A percentile compares a stretch with the other conserved stretches of the same genome.
These are phyloP conservation scores for Lampris megalopsis DNA, from an alignment of 2,113 vertebrate genomes.

Conservation along the genomic window DNA sequence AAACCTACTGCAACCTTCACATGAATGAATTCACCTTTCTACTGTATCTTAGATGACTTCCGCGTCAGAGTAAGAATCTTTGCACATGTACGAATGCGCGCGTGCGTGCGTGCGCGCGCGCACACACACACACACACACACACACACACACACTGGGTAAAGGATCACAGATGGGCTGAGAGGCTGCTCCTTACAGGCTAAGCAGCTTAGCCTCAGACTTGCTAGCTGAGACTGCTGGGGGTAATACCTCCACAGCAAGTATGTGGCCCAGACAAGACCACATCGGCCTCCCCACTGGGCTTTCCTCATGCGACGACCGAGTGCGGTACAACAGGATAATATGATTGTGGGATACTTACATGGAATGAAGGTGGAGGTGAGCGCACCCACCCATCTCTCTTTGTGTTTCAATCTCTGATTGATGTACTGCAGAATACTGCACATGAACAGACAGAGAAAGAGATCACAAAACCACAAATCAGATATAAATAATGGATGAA, in stretches of 20 bases:
- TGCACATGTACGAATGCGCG: too few species aligned
- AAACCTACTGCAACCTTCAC: too few species aligned
- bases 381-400: conserved; percentile 91
- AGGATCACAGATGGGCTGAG: conserved; percentile 51
- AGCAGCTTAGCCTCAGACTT: conserved; percentile 59
- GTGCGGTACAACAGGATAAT: too few species aligned
- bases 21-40: too few species aligned
- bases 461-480: not conserved
- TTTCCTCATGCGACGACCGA: not conserved
- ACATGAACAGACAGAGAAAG: not conserved
- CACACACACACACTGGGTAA: not conserved
- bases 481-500: not conserved
- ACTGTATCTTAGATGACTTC: too few species aligned
- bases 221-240: not conserved
- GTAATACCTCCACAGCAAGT: conserved; percentile 26
- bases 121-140: not conserved
- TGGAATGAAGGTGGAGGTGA: conserved; percentile 87
- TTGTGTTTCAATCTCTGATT: conserved; percentile 92
- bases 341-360: conserved; percentile 81
- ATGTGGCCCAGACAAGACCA: not conserved
- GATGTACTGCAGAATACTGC: conserved; percentile 93
- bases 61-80: too few species aligned
- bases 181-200: conserved; percentile 52
- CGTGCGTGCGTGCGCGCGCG: too few species aligned
- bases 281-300: not conserved